Evolutionary conservation across 2,113 vertebrate species (phyloP), one percentile per base, ranked within the genome.

Genomic region (Talpa occidentalis): DNA sequence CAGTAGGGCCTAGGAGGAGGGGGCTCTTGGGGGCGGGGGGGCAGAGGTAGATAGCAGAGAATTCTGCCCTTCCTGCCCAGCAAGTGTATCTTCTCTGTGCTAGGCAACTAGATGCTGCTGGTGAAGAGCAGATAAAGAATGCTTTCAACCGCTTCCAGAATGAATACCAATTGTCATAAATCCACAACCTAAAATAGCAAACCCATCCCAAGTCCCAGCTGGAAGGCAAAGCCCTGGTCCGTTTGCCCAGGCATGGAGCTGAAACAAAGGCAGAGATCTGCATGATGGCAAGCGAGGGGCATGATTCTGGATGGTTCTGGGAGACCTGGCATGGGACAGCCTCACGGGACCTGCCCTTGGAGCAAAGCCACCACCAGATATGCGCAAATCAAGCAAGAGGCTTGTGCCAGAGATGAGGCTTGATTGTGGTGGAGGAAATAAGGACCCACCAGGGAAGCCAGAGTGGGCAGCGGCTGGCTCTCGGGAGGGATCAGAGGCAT

Each of bases 61-160:
- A 92, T 64, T 69, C 21, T 47, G 12, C 19, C 15, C 47, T 74
- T 88, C 35, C 92, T 79, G 83, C 82, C 80, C 90, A 92, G 52
- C 37, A 21, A 78, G 24, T 64, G 30, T 54, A 14, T 69, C 60
- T 49, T 87, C 3, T 54, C 59, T 66, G 11, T 85, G 59, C 59
- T 49, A 66, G 37, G 52, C 35, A 89, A 47, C 49, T 37, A n/a
- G 90, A 32, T 11, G 26, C 35, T 81, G 44, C 49, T 56, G 10
- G 32, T 62, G n/a, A 87, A 93, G 8, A 93, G 67, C 79, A 95
- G 35, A 80, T 47, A 24, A 79, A 74, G 32, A 59, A 88, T n/a
- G 70, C 91, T 60, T 90, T 79, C 78, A 87, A 19, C 35, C 21
- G 81, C 7, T 64, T 94, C 17, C 42, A 90, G 67, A 74, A 88